Conservation (phyloP, 2,113 vertebrate species). For the Heterocephalus glaber region DNA sequence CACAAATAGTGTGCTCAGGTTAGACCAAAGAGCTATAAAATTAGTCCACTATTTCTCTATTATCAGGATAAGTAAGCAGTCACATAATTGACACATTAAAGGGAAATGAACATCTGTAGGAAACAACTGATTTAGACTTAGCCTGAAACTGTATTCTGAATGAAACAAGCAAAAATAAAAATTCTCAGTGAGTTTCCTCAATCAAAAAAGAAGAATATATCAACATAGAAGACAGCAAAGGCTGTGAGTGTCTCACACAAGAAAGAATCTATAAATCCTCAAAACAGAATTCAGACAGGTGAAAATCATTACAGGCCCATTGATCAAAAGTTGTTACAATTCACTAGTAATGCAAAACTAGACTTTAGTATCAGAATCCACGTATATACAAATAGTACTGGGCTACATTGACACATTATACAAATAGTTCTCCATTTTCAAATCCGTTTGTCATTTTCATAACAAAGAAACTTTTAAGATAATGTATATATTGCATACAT, state of each 20-base stretch:
- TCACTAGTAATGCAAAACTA: neutral
- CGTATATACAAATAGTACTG: neutral
- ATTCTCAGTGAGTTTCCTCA: conserved; percentile 10
- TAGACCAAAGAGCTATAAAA: neutral
- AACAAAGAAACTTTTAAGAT: neutral
- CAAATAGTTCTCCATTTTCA: neutral
- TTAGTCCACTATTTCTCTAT: neutral
- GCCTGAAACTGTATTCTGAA: neutral
- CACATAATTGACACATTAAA: neutral
- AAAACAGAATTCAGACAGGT: conserved; percentile 17
- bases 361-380: neutral
- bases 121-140: neutral
- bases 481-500: neutral
- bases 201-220: conserved; percentile 10
- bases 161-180: conserved; percentile 36
- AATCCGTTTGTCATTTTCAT: neutral
- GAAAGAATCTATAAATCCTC: neutral
- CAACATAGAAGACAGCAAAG: conserved; percentile 10
- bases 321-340: neutral
- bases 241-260: neutral
- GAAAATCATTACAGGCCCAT: neutral
- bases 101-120: neutral
- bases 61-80: neutral
- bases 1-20: neutral
- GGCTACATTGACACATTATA: neutral